Evolutionary conservation across 2,113 vertebrate genomes (phyloP).

Genomic region (Garra rufa): DNA sequence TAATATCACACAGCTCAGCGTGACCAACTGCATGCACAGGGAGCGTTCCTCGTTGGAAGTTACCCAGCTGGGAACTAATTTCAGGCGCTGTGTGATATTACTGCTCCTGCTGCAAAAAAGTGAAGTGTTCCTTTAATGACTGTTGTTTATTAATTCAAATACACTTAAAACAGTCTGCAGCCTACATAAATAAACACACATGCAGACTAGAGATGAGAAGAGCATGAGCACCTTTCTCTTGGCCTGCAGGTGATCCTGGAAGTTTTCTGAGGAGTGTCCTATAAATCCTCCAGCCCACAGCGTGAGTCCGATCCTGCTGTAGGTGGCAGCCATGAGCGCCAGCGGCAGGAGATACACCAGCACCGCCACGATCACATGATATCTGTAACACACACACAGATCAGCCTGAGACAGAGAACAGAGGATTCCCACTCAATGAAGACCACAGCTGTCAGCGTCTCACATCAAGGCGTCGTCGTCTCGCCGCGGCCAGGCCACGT

Average conservation of each 20-base stretch:
- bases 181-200: background rate
- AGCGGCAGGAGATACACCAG: slow-evolving; percentile 65
- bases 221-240: slow-evolving; percentile 60
- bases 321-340: slow-evolving; percentile 58
- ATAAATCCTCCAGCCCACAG: slow-evolving; percentile 61
- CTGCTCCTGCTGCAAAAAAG: too few species aligned
- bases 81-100: too few species aligned
- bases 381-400: slow-evolving; percentile 40
- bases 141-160: background rate
- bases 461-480: slow-evolving; percentile 41
- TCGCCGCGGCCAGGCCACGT: slow-evolving; percentile 78
- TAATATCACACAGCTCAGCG: too few species aligned
- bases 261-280: slow-evolving; percentile 56
- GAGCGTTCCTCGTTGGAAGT: too few species aligned
- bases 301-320: slow-evolving; percentile 56
- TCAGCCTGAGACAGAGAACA: background rate
- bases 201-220: background rate
- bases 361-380: slow-evolving; percentile 55
- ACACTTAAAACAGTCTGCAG: background rate
- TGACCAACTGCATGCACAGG: too few species aligned
- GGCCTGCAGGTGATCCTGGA: slow-evolving; percentile 60
- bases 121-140: too few species aligned
- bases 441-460: background rate
- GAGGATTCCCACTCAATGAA: background rate
- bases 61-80: too few species aligned